Percentiles rank a stretch among this genome's conserved stretches.
Evolutionary conservation across 1,140 invertebrate genomes (phyloP).

Genomic region (Sitobion miscanthi): DNA sequence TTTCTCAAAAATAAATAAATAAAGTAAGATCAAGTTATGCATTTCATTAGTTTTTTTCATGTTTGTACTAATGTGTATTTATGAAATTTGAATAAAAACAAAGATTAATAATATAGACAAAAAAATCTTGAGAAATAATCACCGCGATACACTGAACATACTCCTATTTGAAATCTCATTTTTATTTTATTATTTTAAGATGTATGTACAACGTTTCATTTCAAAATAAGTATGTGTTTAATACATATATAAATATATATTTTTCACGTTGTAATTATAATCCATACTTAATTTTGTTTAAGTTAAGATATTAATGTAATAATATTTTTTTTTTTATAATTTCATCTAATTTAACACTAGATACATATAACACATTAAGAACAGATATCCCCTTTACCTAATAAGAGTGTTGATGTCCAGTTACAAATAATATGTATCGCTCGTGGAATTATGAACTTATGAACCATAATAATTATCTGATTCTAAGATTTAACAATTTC

Average conservation of each 20-base stretch:
- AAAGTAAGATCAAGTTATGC: neutral
- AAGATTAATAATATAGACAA: slow-evolving; percentile 21
- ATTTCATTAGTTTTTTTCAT: neutral
- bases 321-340: neutral
- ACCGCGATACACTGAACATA: neutral
- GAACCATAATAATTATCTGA: neutral
- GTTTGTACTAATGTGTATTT: neutral
- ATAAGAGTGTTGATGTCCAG: neutral
- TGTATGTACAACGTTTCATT: neutral
- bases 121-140: neutral
- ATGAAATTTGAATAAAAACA: neutral
- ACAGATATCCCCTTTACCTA: neutral
- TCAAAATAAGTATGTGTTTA: slow-evolving; percentile 27
- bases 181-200: neutral
- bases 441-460: neutral
- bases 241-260: slow-evolving; percentile 19
- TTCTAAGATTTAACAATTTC: neutral
- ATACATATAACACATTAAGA: neutral
- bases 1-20: slow-evolving; percentile 1
- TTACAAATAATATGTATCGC: neutral
- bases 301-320: neutral
- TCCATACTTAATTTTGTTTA: slow-evolving; percentile 6
- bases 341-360: neutral
- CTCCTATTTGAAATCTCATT: slow-evolving; percentile 24
- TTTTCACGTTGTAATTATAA: slow-evolving; percentile 9